Evolutionary conservation across 2,113 vertebrate genomes (phyloP), one percentile per base, ranked within the genome.

Genomic region (Ctenomys sociabilis): DNA sequence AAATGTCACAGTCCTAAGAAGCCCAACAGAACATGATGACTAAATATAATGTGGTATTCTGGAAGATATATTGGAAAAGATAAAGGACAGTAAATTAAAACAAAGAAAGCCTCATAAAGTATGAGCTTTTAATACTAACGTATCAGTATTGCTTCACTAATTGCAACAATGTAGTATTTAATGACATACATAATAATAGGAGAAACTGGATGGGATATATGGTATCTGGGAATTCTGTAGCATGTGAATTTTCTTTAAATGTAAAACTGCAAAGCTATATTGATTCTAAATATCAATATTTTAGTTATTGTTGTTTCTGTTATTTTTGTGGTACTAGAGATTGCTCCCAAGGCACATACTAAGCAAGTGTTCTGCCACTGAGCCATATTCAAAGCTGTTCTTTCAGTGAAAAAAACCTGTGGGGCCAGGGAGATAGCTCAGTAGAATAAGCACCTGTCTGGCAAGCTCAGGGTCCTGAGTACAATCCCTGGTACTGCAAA

Each of bases 71-170:
- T n/a, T 59, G 45, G 88, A 95, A 91, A 40, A 92, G 70, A 95
- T 70, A 64, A 91, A 96, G 66, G 45, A 68, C 21, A 85, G 57
- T 66, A 91, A 49, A 95, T 85, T 89, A 93, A 95, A 96, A 81
- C 3, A 8, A 43, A 93, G 40, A 77, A 85, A 88, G 43, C 72
- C 57, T 91, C 43, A 81, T 84, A 95, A 95, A 90, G 24, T 85
- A 73, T 61, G 40, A 5, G 66, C 21, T 89, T 89, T 92, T 61
- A 85, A 75, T n/a, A 89, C 75, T 59, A 92, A 85, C 61, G 45
- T 85, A 28, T 88, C 63, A 64, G 11, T 80, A 80, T 84, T 77
- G 40, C 35, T 88, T 88, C 84, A 78, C 66, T 84, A 94, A 70
- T 68, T 84, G 17, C 61, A 94, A 84, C 35, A 63, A 91, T 24